Conservation (phyloP, 1,140 invertebrate genomes). For the Papilio polytes region DNA sequence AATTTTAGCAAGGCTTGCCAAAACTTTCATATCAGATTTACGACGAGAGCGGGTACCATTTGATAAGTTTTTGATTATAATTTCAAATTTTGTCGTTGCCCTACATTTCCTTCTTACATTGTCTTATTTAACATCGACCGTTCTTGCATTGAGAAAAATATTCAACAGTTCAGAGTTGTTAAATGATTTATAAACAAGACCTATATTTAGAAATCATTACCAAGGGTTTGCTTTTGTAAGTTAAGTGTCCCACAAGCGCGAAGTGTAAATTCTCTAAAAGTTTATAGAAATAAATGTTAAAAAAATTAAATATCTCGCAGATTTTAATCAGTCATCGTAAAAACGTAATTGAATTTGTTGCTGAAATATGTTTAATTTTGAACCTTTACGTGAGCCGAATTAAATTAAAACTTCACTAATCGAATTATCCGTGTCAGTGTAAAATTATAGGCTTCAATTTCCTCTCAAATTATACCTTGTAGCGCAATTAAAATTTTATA, state of each 20-base stretch:
- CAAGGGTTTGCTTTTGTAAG: too few relatives aligned
- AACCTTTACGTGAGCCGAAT: background rate
- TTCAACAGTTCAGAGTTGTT: too few relatives aligned
- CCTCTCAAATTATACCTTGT: background rate
- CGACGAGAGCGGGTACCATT: background rate
- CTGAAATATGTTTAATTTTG: background rate
- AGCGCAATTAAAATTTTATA: background rate
- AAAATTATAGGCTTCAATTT: background rate
- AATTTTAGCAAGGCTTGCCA: background rate
- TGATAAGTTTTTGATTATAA: conserved; percentile 2
- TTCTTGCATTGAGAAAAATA: background rate
- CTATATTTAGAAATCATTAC: too few relatives aligned
- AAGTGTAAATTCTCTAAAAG: too few relatives aligned
- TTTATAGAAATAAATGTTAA: too few relatives aligned
- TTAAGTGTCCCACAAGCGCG: too few relatives aligned
- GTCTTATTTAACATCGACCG: background rate
- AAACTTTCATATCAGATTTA: conserved; percentile 5
- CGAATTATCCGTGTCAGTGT: background rate
- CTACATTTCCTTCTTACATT: background rate
- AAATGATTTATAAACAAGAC: too few relatives aligned
- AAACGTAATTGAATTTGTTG: background rate
- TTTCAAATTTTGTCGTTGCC: background rate
- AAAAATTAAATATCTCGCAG: too few relatives aligned
- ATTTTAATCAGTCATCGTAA: too few relatives aligned
- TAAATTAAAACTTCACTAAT: conserved; percentile 6